Evolutionary conservation across 2,888 invertebrate genomes (phyloP).

Genomic region (Tenthredo scrophulariae): DNA sequence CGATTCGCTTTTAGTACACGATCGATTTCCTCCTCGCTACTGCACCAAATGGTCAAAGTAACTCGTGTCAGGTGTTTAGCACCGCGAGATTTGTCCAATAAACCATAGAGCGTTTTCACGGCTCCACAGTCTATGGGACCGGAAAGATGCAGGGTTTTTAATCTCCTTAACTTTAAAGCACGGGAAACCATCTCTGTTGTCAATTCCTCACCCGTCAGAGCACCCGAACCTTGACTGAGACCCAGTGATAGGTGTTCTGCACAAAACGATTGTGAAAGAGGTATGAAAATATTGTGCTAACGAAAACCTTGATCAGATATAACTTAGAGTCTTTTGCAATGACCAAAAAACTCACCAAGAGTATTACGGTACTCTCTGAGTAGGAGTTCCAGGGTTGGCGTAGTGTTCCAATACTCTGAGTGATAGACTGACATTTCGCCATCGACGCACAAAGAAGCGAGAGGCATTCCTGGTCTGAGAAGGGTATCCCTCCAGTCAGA

Average conservation of each 20-base stretch:
- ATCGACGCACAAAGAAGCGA: constrained; percentile 14
- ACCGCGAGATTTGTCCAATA: constrained; percentile 17
- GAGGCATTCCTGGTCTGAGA: constrained; percentile 49
- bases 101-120: constrained; percentile 17
- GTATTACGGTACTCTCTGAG: constrained; percentile 45
- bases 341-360: constrained; percentile 14
- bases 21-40: constrained; percentile 39
- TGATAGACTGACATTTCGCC: constrained; percentile 7
- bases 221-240: background rate
- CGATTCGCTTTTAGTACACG: constrained; percentile 8
- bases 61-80: constrained; percentile 13
- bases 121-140: constrained; percentile 30
- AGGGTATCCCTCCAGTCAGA: constrained; percentile 3
- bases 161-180: constrained; percentile 25
- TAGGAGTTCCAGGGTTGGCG: constrained; percentile 40
- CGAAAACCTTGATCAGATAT: background rate
- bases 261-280: background rate
- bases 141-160: constrained; percentile 52
- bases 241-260: constrained; percentile 33
- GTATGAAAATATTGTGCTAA: background rate
- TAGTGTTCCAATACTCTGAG: constrained; percentile 44
- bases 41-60: constrained; percentile 44
- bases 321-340: background rate
- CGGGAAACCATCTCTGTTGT: constrained; percentile 15
- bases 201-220: constrained; percentile 6